phyloP scores from a whole-genome alignment of 2,797 vertebrate genomes.

The Lacerta bilineata region DNA sequence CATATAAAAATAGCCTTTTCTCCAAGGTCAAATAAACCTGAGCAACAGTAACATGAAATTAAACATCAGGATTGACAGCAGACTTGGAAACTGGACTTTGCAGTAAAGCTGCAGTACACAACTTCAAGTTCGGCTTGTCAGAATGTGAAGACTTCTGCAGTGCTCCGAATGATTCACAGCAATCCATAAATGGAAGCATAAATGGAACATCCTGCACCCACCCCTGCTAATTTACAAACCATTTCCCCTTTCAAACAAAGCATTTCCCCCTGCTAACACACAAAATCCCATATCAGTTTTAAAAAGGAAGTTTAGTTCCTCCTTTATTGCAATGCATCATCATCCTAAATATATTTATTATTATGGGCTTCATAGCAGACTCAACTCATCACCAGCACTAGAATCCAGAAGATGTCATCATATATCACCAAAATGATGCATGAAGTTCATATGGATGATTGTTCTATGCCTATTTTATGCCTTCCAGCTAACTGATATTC shows the following conservation, averaged over 20 bases:
- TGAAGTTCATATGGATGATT: background rate
- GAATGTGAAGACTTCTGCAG: background rate
- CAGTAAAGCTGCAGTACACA: background rate
- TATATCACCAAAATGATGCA: background rate
- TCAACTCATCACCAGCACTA: background rate
- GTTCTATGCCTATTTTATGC: background rate
- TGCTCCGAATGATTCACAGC: background rate
- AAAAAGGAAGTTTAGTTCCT: conserved; percentile 38
- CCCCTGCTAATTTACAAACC: background rate
- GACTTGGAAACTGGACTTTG: conserved; percentile 8
- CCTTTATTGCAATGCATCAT: conserved; percentile 49
- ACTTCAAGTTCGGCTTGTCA: background rate
- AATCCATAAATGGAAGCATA: background rate
- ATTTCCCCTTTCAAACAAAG: background rate
- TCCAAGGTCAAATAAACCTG: background rate
- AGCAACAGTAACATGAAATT: background rate
- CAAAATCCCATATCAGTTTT: background rate
- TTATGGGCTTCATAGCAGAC: background rate
- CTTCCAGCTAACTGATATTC: background rate
- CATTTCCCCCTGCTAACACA: background rate
- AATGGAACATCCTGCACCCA: background rate
- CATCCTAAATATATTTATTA: background rate
- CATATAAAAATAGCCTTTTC: conserved; percentile 10
- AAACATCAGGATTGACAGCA: conserved; percentile 6
- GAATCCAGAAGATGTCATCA: background rate